These are phyloP conservation scores for Anoura caudifer DNA, from an alignment of 2,113 vertebrate species.

Conservation along the genomic window DNA sequence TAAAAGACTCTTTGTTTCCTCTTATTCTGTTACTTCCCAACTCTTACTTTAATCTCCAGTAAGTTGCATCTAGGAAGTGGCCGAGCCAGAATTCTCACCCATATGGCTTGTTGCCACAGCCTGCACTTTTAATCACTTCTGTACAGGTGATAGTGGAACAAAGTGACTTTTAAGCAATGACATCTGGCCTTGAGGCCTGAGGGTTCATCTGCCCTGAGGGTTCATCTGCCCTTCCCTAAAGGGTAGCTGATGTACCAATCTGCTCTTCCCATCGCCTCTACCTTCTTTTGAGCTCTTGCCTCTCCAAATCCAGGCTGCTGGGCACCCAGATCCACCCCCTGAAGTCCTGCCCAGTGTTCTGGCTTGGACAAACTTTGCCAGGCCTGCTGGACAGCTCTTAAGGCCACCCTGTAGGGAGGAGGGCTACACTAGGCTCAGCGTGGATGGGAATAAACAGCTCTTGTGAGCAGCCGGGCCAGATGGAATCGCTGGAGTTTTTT, in stretches of 20 bases:
- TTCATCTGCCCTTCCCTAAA: background rate
- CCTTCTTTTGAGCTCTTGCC: background rate
- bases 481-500: conserved; percentile 59
- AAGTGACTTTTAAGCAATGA: background rate
- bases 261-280: background rate
- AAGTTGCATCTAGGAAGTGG: background rate
- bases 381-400: conserved; percentile 22
- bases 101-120: background rate
- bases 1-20: background rate
- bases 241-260: background rate
- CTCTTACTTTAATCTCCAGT: background rate
- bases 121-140: background rate
- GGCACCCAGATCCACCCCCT: background rate
- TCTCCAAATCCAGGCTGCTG: background rate
- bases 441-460: conserved; percentile 72
- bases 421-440: conserved; percentile 50
- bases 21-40: background rate
- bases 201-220: background rate
- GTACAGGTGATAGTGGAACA: background rate
- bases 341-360: conserved; percentile 43
- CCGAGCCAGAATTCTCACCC: background rate
- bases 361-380: conserved; percentile 41
- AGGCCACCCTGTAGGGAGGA: conserved; percentile 47
- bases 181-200: background rate
- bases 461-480: conserved; percentile 74